Evolutionary conservation across 2,888 invertebrate species (phyloP), one percentile per base, ranked within the genome.

Genomic region (Stenurella melanura): DNA sequence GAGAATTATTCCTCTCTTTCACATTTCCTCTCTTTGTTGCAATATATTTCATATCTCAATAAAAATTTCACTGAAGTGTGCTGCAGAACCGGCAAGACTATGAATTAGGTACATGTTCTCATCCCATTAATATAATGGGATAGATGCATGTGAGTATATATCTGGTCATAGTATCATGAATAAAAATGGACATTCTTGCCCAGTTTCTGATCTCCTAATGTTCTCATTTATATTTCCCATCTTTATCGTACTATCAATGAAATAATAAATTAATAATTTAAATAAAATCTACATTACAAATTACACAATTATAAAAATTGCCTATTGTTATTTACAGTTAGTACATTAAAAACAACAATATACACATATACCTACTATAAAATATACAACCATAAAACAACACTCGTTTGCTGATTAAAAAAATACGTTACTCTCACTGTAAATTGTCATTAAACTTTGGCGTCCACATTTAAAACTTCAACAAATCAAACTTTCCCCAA

Each of bases 401-500:
- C 50, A 50, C n/a, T 15, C 12, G n/a, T 5, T 15, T 50, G 12
- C 42, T 12, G 6, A 50, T 50, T 15, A 12, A 50, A 50, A 50
- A 50, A 58, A 61, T 26, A 60, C 15, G 12, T 21, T 61, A 61
- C 19, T 61, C 30, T 56, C 68, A 69, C 69, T 57, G 57, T 57
- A 38, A 50, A n/a, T 21, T 68, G 68, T 68, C n/a, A 21, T 50
- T 19, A 26, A 68, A 60, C 34, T 61, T 30, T 61, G 61, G 34
- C 61, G 19, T 61, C 30, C n/a, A 18, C 38, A 18, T 19, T 12
- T 10, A 34, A 34, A 69, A n/a, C 17, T 19, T 26, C 1, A 57
- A 9, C 18, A 68, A 74, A 60, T 91, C 92, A 95, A 87, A 94
- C 94, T 91, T 94, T 95, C 84, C 94, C 93, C 84, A 94, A 89